These are phyloP conservation scores for Porites cylindrica DNA, from an alignment of 92 coral and sea anemone genomes.

Conservation along the genomic window DNA sequence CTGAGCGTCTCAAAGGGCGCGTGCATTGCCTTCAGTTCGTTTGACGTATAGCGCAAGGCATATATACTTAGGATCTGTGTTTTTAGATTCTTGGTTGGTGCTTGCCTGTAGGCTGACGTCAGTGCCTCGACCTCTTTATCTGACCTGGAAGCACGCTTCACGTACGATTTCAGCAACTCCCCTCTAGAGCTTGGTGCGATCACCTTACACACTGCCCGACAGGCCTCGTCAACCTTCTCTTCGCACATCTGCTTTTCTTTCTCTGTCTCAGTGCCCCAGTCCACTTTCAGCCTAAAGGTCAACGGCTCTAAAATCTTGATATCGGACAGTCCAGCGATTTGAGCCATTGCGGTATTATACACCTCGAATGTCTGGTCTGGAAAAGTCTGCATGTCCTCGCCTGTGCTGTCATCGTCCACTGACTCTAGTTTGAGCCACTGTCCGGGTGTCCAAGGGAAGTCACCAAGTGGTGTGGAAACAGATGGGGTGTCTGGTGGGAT, in stretches of 20 bases:
- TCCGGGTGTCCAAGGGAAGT: not conserved
- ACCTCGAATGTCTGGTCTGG: no score
- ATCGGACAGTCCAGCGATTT: not conserved
- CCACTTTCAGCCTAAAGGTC: not conserved
- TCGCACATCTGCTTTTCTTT: no score
- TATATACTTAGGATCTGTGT: no score
- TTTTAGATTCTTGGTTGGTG: no score
- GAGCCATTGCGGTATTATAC: no score
- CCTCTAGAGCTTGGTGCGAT: slow-evolving; percentile 8
- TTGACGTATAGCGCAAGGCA: no score
- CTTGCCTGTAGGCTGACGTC: not conserved
- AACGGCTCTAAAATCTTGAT: not conserved
- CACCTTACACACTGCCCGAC: not conserved
- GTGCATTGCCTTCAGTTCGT: no score
- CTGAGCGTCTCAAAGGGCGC: no score
- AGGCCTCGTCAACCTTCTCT: no score
- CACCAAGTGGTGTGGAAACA: not conserved
- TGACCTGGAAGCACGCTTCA: slow-evolving; percentile 1
- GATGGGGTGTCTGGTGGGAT: slow-evolving; percentile 23
- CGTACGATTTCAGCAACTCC: slow-evolving; percentile 19
- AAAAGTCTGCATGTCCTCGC: no score
- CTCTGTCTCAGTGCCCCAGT: not conserved
- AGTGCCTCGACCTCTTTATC: slow-evolving; percentile 15
- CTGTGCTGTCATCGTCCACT: no score
- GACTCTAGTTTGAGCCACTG: not conserved